phyloP scores from a whole-genome alignment of 2,888 invertebrate genomes.

The Gerris lacustris region DNA sequence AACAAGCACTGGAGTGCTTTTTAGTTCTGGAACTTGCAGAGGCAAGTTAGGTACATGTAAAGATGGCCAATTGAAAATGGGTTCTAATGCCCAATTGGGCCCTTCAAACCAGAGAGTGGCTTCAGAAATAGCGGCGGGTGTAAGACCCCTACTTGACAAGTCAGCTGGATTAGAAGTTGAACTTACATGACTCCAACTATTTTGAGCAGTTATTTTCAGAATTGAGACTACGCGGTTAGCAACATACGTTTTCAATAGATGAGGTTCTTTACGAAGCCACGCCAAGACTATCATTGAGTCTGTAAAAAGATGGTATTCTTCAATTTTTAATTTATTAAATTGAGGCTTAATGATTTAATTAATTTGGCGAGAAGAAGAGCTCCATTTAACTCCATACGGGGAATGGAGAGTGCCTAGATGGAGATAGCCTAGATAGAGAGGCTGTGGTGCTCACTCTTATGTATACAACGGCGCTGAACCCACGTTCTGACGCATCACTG shows the following conservation, averaged over 20 bases:
- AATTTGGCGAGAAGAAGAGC: neutral
- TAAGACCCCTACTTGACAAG: conserved; percentile 31
- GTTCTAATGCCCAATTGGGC: no score
- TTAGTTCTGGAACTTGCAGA: no score
- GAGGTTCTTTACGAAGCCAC: conserved; percentile 28
- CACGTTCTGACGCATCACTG: neutral
- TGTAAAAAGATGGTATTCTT: conserved; percentile 17
- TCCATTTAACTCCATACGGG: neutral
- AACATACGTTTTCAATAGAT: conserved; percentile 26
- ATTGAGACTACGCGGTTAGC: conserved; percentile 33
- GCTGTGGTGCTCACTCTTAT: neutral
- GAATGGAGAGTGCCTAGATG: neutral
- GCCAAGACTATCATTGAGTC: conserved; percentile 30
- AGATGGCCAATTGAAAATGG: no score
- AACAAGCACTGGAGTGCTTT: no score
- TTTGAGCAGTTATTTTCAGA: conserved; percentile 26
- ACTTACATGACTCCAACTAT: conserved; percentile 31
- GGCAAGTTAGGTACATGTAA: no score
- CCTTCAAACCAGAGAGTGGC: conserved; percentile 29
- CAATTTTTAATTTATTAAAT: neutral
- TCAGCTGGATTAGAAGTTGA: conserved; percentile 33
- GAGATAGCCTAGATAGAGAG: neutral
- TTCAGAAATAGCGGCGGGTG: conserved; percentile 20
- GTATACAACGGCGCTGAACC: neutral
- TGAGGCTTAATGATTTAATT: neutral